Conservation (phyloP, 1,140 invertebrate species). For the Neodiprion pinetum region DNA sequence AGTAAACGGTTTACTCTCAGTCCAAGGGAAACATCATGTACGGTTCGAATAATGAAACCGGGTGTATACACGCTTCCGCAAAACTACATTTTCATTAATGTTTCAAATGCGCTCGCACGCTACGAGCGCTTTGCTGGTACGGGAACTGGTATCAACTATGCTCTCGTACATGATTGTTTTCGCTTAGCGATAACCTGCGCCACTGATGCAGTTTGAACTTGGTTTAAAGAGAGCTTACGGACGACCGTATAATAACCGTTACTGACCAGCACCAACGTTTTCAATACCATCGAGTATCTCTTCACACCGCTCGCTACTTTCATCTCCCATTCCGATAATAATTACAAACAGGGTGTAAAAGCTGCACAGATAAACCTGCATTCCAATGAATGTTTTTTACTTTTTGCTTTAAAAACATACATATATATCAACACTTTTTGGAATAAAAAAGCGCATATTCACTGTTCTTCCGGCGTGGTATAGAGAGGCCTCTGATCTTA, state of each 20-base stretch:
- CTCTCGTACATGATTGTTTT: neutral
- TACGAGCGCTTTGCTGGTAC: too few relatives aligned
- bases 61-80: neutral
- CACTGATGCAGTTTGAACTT: neutral
- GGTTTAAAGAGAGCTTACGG: neutral
- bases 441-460: too few relatives aligned
- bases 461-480: too few relatives aligned
- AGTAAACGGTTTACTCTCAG: neutral
- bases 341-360: neutral
- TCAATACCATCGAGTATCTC: neutral
- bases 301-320: neutral
- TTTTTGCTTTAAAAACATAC: too few relatives aligned
- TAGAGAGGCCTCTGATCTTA: too few relatives aligned
- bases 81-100: neutral
- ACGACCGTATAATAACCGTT: neutral
- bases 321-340: neutral
- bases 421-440: too few relatives aligned
- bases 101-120: neutral
- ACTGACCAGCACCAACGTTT: neutral
- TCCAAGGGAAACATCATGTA: neutral
- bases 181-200: neutral
- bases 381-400: too few relatives aligned
- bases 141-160: too few relatives aligned
- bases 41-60: neutral
- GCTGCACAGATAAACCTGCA: neutral